These are phyloP conservation scores for Cryptops parisi DNA, from an alignment of 2,888 invertebrate genomes.

Conservation along the genomic window DNA sequence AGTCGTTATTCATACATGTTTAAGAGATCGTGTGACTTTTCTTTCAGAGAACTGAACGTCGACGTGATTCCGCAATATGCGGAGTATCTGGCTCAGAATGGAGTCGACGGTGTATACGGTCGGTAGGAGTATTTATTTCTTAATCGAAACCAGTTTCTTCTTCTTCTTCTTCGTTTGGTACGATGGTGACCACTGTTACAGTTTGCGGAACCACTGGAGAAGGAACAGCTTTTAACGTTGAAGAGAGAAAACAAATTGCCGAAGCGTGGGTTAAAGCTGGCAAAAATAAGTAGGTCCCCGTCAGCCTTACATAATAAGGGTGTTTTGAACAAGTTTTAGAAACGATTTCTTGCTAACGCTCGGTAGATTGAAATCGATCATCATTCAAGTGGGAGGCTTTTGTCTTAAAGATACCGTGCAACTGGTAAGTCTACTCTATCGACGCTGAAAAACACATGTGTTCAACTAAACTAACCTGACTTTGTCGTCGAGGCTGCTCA, in stretches of 20 bases:
- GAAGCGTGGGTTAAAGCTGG: constrained; percentile 38
- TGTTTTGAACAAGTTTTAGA: no score
- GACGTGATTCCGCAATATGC: constrained; percentile 47
- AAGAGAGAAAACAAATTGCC: constrained; percentile 49
- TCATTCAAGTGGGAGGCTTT: constrained; percentile 58
- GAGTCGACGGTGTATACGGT: constrained; percentile 55
- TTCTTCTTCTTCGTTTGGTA: constrained; percentile 21
- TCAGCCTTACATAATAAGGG: no score
- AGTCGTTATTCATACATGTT: background rate
- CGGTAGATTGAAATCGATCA: constrained; percentile 36
- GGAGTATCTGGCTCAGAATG: constrained; percentile 43
- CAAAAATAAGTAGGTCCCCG: constrained; percentile 7
- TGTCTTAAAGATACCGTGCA: constrained; percentile 51
- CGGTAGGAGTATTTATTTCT: background rate
- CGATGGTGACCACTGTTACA: no score
- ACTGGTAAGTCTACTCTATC: constrained; percentile 37
- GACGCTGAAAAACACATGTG: constrained; percentile 30
- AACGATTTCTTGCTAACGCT: no score
- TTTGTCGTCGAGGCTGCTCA: constrained; percentile 30
- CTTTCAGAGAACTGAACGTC: constrained; percentile 33
- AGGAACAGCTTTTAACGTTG: constrained; percentile 47
- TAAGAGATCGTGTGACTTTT: background rate
- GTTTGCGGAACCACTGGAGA: constrained; percentile 71
- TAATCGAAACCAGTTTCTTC: constrained; percentile 6
- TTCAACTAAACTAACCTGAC: constrained; percentile 32